Base-by-base conservation (phyloP, 2,888 invertebrate species). In the Stegophylla sp. region DNA sequence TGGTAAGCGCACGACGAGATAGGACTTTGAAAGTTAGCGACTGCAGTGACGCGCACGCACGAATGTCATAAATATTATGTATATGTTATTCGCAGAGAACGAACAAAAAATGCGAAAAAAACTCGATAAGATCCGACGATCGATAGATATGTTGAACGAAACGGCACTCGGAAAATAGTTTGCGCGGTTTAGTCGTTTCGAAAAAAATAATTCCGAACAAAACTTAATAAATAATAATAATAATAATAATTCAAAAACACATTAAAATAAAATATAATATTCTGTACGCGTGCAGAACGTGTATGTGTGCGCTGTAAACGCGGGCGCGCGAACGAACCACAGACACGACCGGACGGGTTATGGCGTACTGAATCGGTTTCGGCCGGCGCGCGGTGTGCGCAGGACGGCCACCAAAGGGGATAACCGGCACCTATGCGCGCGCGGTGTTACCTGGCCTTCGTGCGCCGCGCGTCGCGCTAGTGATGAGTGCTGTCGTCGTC, bases 331-430 rank as follows among this genome's bases (percentile, higher is more conserved):
- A 45, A 17, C 69, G 59, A 23, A 56, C 69, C 20, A 69, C 77
- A 34, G 48, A 59, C 59, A 77, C 79, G 41, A n/a, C 61, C 79
- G 79, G 61, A 71, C 79, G 79, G 61, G 79, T 79, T 79, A 79
- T 71, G 79, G 69, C 79, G 79, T 79, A 79, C 79, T 79, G 79
- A 79, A 79, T 79, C 79, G 79, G 79, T 79, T 79, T 79, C 79
- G 69, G 69, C 71, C 79, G 63, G 28, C 13, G 56, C 67, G 67
- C 77, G 59, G 69, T 56, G 77, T 77, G 79, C 79, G 79, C 79
- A 79, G 71, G 79, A 79, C 79, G 79, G 41, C 79, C 71, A 61
- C 79, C 71, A 61, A 63, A 79, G 61, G 69, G 79, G 61, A 79
- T 51, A 71, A 71, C 79, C 69, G 79, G 79, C 79, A 79, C 79